Percentiles rank a stretch among this genome's conserved stretches.
Conservation (phyloP, 1,140 invertebrate species). For the Neodiprion pinetum region DNA sequence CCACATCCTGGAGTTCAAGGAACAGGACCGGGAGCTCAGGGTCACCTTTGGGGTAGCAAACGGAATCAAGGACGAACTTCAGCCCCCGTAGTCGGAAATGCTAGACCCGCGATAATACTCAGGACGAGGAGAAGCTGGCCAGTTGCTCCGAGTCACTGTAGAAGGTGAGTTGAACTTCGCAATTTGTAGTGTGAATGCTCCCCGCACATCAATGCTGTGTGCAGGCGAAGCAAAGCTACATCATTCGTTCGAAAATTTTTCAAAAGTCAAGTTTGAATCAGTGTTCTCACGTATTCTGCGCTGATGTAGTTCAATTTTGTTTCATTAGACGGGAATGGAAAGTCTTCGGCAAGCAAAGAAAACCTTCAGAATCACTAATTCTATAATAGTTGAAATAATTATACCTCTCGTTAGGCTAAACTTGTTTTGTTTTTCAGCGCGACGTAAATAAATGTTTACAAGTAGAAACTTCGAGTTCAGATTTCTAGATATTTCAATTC, state of each 20-base stretch:
- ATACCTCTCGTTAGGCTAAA: no score
- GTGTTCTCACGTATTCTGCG: no score
- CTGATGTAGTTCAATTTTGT: no score
- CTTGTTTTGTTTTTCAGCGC: no score
- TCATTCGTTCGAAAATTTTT: neutral
- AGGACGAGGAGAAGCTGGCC: constrained; percentile 72
- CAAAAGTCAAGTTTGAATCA: no score
- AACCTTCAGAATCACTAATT: no score
- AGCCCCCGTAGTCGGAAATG: constrained; percentile 69
- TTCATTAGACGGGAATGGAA: no score
- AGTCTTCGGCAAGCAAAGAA: no score
- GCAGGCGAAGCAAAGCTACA: neutral
- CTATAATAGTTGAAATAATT: no score
- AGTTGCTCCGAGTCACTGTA: constrained; percentile 68
- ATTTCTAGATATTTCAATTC: no score
- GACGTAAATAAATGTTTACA: no score
- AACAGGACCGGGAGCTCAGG: constrained; percentile 33
- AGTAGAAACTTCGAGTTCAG: no score
- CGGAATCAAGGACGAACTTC: constrained; percentile 68
- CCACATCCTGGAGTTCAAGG: constrained; percentile 64
- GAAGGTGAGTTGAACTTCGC: constrained; percentile 60
- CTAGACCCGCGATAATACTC: constrained; percentile 66
- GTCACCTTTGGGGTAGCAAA: constrained; percentile 64
- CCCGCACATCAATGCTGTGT: neutral
- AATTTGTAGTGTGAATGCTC: neutral